Percentiles rank a stretch among this genome's conserved stretches.
Evolutionary conservation across 2,888 invertebrate species (phyloP).

Genomic region (Orthosia gracilis): DNA sequence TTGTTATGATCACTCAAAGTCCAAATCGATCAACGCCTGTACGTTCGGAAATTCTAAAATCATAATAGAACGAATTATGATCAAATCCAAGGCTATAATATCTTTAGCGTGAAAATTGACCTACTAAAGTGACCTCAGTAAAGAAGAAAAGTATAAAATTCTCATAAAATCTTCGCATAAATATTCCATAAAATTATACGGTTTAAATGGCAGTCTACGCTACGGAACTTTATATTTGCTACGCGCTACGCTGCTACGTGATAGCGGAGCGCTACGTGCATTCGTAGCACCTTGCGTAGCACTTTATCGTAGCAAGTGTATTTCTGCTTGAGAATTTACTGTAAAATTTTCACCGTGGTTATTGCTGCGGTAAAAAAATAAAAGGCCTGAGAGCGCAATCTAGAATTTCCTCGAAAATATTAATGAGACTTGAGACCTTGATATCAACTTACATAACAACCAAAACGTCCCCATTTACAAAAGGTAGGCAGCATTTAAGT

Average conservation of each 20-base stretch:
- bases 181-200: conserved; percentile 28
- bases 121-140: conserved; percentile 24
- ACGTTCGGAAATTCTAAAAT: neutral
- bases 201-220: conserved; percentile 28
- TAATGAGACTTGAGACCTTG: conserved; percentile 51
- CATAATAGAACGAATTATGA: neutral
- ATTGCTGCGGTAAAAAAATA: conserved; percentile 2
- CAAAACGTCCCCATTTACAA: conserved; percentile 65
- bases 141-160: conserved; percentile 33
- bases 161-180: conserved; percentile 29
- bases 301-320: conserved; percentile 10
- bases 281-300: conserved; percentile 53
- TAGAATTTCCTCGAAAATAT: conserved; percentile 42
- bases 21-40: neutral
- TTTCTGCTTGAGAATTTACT: conserved; percentile 8
- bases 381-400: conserved; percentile 11
- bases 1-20: neutral
- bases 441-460: conserved; percentile 62
- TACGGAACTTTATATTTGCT: conserved; percentile 34
- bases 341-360: neutral
- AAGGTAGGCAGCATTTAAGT: conserved; percentile 66
- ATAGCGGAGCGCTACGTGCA: conserved; percentile 56
- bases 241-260: conserved; percentile 56
- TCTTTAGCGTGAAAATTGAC: conserved; percentile 20
- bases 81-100: conserved; percentile 1